Conservation (phyloP, 2,113 vertebrate genomes). For the Orientallactaga bullata region DNA sequence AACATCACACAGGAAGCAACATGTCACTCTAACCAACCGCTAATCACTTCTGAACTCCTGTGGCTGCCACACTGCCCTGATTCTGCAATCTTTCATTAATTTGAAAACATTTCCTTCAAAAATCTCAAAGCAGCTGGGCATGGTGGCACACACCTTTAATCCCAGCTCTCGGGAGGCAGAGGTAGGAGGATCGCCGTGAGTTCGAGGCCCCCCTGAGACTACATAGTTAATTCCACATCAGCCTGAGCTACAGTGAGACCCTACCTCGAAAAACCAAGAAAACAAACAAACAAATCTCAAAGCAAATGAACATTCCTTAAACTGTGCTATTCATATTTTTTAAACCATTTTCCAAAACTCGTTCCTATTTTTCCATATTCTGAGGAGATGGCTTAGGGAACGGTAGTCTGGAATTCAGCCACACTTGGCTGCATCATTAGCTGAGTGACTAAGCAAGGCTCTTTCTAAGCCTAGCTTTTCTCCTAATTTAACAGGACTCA, state of each 20-base stretch:
- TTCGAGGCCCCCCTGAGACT: no score
- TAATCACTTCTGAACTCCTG: neutral
- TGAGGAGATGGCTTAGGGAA: neutral
- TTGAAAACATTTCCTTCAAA: conserved; percentile 52
- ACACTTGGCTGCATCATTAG: conserved; percentile 25
- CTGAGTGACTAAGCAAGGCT: conserved; percentile 4
- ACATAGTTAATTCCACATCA: no score
- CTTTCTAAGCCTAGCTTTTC: conserved; percentile 43
- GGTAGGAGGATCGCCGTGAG: no score
- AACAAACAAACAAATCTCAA: neutral
- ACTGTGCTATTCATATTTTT: neutral
- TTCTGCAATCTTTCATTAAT: conserved; percentile 2
- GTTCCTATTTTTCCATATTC: neutral
- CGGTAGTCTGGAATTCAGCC: conserved; percentile 21
- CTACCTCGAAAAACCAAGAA: no score
- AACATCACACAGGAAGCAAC: conserved; percentile 18
- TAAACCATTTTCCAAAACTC: conserved; percentile 53
- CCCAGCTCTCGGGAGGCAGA: no score
- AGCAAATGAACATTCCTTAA: conserved; percentile 14
- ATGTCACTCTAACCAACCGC: neutral
- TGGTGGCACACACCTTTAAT: neutral
- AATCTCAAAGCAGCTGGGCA: neutral
- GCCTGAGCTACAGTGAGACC: no score
- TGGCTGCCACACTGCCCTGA: neutral
- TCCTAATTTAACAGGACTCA: conserved; percentile 29